Base-by-base conservation (phyloP, 2,113 vertebrate species). In the Glareola pratincola region DNA sequence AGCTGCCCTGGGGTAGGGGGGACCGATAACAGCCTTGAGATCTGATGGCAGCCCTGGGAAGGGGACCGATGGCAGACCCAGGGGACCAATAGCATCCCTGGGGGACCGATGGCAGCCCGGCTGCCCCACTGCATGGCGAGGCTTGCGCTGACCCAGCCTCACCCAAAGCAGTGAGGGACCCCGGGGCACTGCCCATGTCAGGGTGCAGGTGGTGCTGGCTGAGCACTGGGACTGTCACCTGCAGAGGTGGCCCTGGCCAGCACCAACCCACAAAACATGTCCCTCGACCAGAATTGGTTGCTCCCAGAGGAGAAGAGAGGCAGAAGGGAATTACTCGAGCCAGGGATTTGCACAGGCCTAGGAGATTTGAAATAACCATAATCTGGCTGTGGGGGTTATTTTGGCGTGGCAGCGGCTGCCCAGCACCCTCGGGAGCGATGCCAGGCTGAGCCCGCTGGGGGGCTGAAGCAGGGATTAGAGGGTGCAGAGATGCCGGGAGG, bases 261-360 rank as follows among this genome's bases (percentile, higher is more conserved):
- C 47, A 57, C 68, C 29, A 36, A 6, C 30, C 43, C 14, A 3
- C 21, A 12, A n/a, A 83, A 24, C 37, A 2, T 2, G 8, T 37
- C 68, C 51, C 56, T 75, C 3, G 0, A 1, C 2, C 66, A 54
- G 77, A 74, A 39, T 17, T 3, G 3, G 21, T 30, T 1, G 21
- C 62, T 92, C 74, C 67, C 54, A 1, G 37, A 77, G 56, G 69
- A 94, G 64, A 17, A 51, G 80, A 18, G 90, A 93, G 80, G 95
- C 96, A 96, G 96, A 91, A 96, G 95, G 96, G 94, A 97, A 96
- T 97, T 95, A 95, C 94, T 47, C 8, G 10, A 50, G 68, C 29
- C 0, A 0, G 76, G 89, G 95, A 97, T 97, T 97, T 96, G 89
- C 95, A 62, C 53, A 17, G 94, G 63, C 86, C 91, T 82, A 57